Conservation (phyloP, 2,113 vertebrate genomes). For the Prionailurus bengalensis region DNA sequence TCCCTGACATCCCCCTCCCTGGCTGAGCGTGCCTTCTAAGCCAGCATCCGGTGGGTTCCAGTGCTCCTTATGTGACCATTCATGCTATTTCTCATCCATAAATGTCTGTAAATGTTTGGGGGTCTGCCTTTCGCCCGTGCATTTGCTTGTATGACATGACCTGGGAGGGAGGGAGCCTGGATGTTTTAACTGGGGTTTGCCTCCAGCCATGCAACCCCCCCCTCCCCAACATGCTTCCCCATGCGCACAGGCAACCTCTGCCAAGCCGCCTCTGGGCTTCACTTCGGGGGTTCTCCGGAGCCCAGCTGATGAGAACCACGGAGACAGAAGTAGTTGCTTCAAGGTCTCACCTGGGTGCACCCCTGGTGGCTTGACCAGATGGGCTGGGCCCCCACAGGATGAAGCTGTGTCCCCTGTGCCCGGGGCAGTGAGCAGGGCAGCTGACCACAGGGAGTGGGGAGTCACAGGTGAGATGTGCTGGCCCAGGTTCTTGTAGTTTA, state of each 20-base stretch:
- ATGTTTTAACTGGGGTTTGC: background rate
- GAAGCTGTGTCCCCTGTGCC: background rate
- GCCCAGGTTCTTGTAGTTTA: background rate
- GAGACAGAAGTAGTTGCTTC: background rate
- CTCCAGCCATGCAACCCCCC: background rate
- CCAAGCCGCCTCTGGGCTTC: background rate
- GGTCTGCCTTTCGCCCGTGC: background rate
- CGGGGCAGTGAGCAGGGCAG: background rate
- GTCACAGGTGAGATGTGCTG: background rate
- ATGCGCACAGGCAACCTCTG: background rate
- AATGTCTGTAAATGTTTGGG: background rate
- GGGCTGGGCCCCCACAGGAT: background rate
- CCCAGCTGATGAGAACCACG: background rate
- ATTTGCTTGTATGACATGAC: background rate
- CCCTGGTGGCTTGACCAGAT: background rate
- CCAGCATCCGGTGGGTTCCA: background rate
- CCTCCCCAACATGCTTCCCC: rapidly evolving
- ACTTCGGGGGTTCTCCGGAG: background rate
- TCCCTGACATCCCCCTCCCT: background rate
- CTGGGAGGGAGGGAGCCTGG: background rate
- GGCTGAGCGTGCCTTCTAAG: background rate
- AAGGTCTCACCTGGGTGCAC: background rate
- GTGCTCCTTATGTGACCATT: background rate
- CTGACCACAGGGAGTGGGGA: background rate
- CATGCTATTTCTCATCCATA: background rate